These are phyloP conservation scores for Sacculina carcini DNA, from an alignment of 2,888 invertebrate species.

Conservation along the genomic window DNA sequence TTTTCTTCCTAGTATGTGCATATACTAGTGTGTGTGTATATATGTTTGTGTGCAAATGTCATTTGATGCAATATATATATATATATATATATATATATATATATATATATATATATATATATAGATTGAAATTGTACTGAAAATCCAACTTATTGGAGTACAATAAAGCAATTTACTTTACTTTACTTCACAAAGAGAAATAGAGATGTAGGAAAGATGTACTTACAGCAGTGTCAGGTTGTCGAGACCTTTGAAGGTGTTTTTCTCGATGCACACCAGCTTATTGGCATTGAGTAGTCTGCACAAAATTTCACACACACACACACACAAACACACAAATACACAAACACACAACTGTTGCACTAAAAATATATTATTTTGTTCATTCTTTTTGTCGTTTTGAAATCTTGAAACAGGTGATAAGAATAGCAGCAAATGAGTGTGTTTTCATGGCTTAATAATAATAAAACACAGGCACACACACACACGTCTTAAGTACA, in stretches of 20 bases:
- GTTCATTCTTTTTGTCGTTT: too few species aligned
- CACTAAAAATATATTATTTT: too few species aligned
- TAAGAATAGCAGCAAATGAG: too few species aligned
- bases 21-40: too few species aligned
- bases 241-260: conserved; percentile 66
- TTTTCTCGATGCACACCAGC: conserved; percentile 78
- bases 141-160: not conserved
- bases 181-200: not conserved
- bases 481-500: not conserved
- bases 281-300: conserved; percentile 87
- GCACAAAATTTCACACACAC: conserved; percentile 21
- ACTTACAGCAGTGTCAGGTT: conserved; percentile 58
- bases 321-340: not conserved
- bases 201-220: conserved; percentile 12
- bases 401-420: too few species aligned
- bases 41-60: not conserved
- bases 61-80: too few species aligned
- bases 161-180: too few species aligned
- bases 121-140: too few species aligned
- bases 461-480: too few species aligned
- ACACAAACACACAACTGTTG: too few species aligned
- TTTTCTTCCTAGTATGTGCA: too few species aligned
- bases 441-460: too few species aligned
- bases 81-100: conserved; percentile 4
- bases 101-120: conserved; percentile 4